phyloP scores from a whole-genome alignment of 2,113 vertebrate genomes.

The Mus musculus region GRCm39 chr5:9423001-9423500 shows the following conservation, averaged over 20 bases:
- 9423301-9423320: not conserved
- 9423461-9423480: not conserved
- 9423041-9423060: not conserved
- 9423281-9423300: not conserved
- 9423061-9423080: conserved; percentile 13
- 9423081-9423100: not conserved
- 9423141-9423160: not conserved
- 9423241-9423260: not conserved
- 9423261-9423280: not conserved
- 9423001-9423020: not conserved
- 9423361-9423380: not conserved
- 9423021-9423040: not conserved
- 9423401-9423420: not conserved
- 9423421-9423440: not conserved
- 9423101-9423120: not conserved
- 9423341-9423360: not conserved
- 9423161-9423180: conserved; percentile 2
- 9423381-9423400: conserved; percentile 1
- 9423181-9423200: not conserved
- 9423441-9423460: not conserved
- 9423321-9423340: not conserved
- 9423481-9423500: not conserved
- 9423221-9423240: not conserved
- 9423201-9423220: not conserved
- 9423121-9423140: not conserved